Base-by-base conservation (phyloP, 2,797 vertebrate species). In the Psittacula derbiana region DNA sequence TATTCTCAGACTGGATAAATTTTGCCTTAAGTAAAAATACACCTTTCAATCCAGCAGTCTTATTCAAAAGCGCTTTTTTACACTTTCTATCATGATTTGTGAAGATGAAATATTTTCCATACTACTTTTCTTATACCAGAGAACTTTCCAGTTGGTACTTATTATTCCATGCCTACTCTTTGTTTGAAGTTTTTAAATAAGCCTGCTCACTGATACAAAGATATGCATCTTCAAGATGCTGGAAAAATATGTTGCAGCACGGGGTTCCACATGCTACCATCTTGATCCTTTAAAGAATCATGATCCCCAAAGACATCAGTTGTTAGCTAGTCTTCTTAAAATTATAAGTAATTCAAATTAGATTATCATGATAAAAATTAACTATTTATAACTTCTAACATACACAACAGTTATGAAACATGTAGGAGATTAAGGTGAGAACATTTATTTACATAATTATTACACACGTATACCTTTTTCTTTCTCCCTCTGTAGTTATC, bases 251-350 rank as follows among this genome's bases (percentile, higher is more conserved):
- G 1, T 20, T 88, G 44, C 4, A 57, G 16, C 25, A 44, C 3
- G 53, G 5, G 15, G n/a, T 13, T 55, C 20, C 6, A 23, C 1
- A 8, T n/a, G 10, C 8, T 72, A 55, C 12, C 62, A 8, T 31
- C n/a, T 24, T 50, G 10, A 58, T 40, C 83, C 69, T 70, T 73
- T 62, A 70, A 73, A 73, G 27, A 30, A 76, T 62, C 46, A 46
- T 0, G 0, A 14, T 40, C 13, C 12, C 5, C 8, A 82, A 62
- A 58, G 17, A 80, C 36, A 73, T 1, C 8, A 62, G 4, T n/a
- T 72, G 5, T 38, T 62, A 85, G 7, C 11, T 61, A 43, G 16
- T 24, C 16, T 61, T 67, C 28, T 66, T 82, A 36, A 91, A 88
- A 70, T 46, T 21, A 58, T 43, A 27, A 1, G 2, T 36, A 53